Conservation (phyloP, 2,888 invertebrate genomes). For the Palloptera scutellata region DNA sequence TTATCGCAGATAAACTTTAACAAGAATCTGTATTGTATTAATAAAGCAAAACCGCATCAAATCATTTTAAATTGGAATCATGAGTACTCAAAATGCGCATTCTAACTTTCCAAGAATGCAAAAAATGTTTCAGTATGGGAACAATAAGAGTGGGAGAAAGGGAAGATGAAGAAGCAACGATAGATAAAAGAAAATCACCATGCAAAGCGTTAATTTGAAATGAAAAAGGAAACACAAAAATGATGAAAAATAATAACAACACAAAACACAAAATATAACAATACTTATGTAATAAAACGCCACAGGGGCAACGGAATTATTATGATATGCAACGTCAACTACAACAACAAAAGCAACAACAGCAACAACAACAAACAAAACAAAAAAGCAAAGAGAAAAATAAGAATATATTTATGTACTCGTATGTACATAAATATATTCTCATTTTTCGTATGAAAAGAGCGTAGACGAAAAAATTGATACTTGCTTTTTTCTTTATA, state of each 20-base stretch:
- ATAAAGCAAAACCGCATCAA: too few species aligned
- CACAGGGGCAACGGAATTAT: constrained; percentile 11
- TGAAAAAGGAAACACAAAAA: constrained; percentile 24
- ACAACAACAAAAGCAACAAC: constrained; percentile 16
- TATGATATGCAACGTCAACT: constrained; percentile 5
- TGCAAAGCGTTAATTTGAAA: constrained; percentile 34
- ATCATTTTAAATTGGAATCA: too few species aligned
- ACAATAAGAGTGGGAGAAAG: too few species aligned
- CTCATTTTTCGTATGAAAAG: background rate
- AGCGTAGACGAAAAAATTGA: too few species aligned
- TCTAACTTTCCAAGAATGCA: too few species aligned
- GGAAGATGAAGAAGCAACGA: background rate
- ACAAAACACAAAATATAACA: background rate
- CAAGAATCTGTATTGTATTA: too few species aligned
- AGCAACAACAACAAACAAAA: constrained; percentile 22
- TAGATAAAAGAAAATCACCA: constrained; percentile 20
- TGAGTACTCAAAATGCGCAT: too few species aligned
- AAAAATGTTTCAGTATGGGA: too few species aligned
- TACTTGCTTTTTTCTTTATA: too few species aligned
- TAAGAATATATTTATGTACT: background rate
- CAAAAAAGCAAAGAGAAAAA: constrained; percentile 8
- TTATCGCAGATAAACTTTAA: too few species aligned
- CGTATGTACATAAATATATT: background rate
- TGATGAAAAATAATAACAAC: constrained; percentile 26
- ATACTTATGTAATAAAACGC: constrained; percentile 3